Evolutionary conservation across 2,797 vertebrate genomes (phyloP).

Genomic region (Darevskia nairensis): DNA sequence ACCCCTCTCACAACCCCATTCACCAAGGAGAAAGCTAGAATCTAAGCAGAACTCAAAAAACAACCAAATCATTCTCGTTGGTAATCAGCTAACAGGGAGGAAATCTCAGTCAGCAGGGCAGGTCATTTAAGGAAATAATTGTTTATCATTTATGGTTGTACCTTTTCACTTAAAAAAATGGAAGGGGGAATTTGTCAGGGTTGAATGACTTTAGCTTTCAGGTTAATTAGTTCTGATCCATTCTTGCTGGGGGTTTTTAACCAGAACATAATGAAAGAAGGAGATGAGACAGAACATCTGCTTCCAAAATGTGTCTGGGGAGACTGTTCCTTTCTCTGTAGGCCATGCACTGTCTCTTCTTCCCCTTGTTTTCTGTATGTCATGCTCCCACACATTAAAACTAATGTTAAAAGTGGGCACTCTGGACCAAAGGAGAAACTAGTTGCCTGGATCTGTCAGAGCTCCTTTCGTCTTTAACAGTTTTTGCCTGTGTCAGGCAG

Average conservation of each 20-base stretch:
- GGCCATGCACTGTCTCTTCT: not conserved
- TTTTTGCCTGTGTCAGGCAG: not conserved
- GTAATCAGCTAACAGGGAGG: constrained; percentile 6
- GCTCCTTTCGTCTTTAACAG: not conserved
- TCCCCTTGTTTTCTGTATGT: not conserved
- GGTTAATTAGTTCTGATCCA: constrained; percentile 9
- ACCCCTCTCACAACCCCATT: not conserved
- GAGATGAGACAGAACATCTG: not conserved
- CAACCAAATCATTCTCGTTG: not conserved
- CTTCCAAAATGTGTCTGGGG: not conserved
- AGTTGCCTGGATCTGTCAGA: not conserved
- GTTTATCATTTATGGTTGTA: not conserved
- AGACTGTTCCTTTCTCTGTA: not conserved
- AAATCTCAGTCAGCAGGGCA: not conserved
- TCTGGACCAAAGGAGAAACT: not conserved
- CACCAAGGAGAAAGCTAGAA: not conserved
- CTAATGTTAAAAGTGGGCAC: not conserved
- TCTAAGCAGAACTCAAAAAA: constrained; percentile 16
- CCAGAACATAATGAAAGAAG: not conserved
- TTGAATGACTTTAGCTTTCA: not conserved
- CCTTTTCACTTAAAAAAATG: not conserved
- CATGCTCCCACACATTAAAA: not conserved
- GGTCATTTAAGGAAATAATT: constrained; percentile 14
- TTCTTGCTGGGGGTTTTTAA: not conserved
- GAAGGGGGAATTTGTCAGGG: not conserved